These are phyloP conservation scores for Polyommatus iphigenia DNA, from an alignment of 2,888 invertebrate species.

Conservation along the genomic window DNA sequence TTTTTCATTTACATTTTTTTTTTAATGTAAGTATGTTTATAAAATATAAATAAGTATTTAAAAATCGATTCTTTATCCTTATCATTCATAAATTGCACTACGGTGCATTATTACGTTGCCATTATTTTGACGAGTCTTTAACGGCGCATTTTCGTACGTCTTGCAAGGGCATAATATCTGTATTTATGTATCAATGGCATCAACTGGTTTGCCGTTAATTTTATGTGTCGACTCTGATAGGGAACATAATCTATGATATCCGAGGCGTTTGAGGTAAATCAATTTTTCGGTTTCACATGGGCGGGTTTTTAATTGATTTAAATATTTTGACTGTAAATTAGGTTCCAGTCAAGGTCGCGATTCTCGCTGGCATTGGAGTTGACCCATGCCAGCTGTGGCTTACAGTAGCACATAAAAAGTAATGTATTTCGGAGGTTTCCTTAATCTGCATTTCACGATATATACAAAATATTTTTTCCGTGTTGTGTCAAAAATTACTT, in stretches of 20 bases:
- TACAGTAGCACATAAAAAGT: background rate
- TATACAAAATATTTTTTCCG: too few relatives aligned
- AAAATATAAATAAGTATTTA: too few relatives aligned
- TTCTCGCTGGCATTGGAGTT: background rate
- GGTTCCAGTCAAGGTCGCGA: conserved; percentile 3
- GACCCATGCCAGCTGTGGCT: background rate
- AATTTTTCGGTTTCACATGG: conserved; percentile 4
- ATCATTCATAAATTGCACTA: too few relatives aligned
- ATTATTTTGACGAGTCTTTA: background rate
- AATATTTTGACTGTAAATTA: conserved; percentile 12
- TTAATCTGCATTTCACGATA: background rate
- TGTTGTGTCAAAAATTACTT: too few relatives aligned
- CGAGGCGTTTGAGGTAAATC: conserved; percentile 19
- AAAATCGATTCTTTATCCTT: too few relatives aligned
- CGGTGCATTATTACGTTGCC: too few relatives aligned
- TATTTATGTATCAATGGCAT: conserved; percentile 38
- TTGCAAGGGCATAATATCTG: background rate
- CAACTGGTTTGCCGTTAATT: conserved; percentile 71
- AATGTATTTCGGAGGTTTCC: conserved; percentile 1
- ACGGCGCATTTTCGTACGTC: background rate
- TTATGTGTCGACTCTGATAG: conserved; percentile 59
- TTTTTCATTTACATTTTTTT: too few relatives aligned
- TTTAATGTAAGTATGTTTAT: too few relatives aligned
- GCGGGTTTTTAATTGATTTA: conserved; percentile 23
- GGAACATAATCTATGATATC: conserved; percentile 16